These are phyloP conservation scores for Pygocentrus nattereri DNA, from an alignment of 2,797 vertebrate species.

Conservation along the genomic window DNA sequence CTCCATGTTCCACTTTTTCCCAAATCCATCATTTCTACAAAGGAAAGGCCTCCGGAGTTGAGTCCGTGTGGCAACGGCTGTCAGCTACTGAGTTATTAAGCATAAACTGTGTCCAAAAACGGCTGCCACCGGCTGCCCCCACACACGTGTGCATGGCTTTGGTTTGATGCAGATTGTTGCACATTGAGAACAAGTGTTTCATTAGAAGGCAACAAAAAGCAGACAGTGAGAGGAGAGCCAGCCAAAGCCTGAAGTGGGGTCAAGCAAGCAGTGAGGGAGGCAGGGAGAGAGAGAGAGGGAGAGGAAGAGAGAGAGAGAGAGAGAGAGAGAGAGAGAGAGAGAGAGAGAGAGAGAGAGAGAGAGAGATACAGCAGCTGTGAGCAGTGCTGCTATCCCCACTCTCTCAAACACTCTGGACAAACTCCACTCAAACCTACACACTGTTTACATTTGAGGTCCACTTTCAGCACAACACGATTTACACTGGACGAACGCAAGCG, in stretches of 20 bases:
- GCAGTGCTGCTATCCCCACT: constrained; percentile 26
- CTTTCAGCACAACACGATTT: constrained; percentile 20
- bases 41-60: not conserved
- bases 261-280: constrained; percentile 39
- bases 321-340: not conserved
- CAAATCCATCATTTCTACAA: constrained; percentile 39
- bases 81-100: constrained; percentile 27
- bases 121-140: constrained; percentile 13
- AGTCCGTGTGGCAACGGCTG: constrained; percentile 27
- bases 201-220: constrained; percentile 61
- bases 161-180: constrained; percentile 43
- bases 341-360: too few species aligned
- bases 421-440: constrained; percentile 17
- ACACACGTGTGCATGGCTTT: constrained; percentile 8
- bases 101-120: constrained; percentile 29
- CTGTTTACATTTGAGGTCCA: constrained; percentile 29
- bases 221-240: constrained; percentile 48
- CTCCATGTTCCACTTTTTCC: not conserved
- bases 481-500: constrained; percentile 3
- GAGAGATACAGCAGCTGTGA: constrained; percentile 13
- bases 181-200: constrained; percentile 64
- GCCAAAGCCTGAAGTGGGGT: constrained; percentile 61
- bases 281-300: not conserved
- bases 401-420: constrained; percentile 21
- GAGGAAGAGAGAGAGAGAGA: not conserved